phyloP scores from a whole-genome alignment of 2,113 vertebrate species.

The Oostethus manadensis region DNA sequence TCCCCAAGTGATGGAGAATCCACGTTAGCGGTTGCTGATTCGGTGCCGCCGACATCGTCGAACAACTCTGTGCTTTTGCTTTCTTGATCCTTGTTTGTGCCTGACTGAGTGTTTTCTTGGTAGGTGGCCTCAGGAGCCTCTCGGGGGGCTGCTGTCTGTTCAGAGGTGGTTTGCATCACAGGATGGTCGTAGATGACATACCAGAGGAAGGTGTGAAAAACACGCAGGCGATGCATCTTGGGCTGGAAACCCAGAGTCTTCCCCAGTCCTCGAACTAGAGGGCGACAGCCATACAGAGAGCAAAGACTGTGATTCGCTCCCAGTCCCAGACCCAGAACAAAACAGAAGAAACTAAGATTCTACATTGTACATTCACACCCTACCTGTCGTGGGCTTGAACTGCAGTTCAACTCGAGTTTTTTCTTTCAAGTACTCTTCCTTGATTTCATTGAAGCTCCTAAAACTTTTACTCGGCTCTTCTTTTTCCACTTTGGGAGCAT shows the following conservation, averaged over 20 bases:
- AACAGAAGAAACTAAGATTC: too few species aligned
- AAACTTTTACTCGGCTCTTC: conserved; percentile 1
- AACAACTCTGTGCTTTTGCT: neutral
- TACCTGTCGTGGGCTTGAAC: conserved; percentile 81
- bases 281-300: too few species aligned
- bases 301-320: too few species aligned
- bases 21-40: neutral
- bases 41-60: neutral
- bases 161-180: neutral
- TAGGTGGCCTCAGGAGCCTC: neutral
- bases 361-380: neutral
- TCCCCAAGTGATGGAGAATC: conserved; percentile 7
- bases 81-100: conserved; percentile 5
- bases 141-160: neutral
- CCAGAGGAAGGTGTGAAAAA: conserved; percentile 87
- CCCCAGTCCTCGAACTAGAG: conserved; percentile 83
- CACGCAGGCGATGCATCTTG: conserved; percentile 89
- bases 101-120: neutral
- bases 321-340: too few species aligned
- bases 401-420: conserved; percentile 4
- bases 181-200: conserved; percentile 87
- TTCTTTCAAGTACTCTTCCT: neutral
- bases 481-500: neutral
- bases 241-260: conserved; percentile 87
- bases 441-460: neutral